A percentile compares a stretch with the other conserved stretches of the same genome.
Evolutionary conservation across 1,140 invertebrate species (phyloP).

Genomic region (Gonioctena quinquepunctata): DNA sequence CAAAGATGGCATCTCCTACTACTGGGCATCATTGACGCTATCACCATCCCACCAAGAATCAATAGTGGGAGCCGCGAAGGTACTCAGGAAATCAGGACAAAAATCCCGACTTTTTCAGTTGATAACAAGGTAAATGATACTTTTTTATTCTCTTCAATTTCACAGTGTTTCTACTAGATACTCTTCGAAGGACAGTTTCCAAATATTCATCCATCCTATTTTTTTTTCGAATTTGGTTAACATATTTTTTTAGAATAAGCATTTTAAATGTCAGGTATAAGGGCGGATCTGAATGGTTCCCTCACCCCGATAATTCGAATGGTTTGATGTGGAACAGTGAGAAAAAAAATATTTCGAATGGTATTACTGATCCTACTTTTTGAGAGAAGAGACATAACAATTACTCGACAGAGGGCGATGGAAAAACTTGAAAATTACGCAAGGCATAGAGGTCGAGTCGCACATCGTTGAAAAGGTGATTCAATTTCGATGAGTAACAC

Average conservation of each 20-base stretch:
- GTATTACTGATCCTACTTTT: no score
- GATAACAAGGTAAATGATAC: constrained; percentile 60
- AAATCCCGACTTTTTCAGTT: constrained; percentile 67
- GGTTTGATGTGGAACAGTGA: no score
- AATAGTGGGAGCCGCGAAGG: constrained; percentile 62
- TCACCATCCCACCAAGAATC: constrained; percentile 60
- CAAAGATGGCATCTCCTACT: constrained; percentile 60
- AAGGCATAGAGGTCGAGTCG: no score
- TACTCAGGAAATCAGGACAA: constrained; percentile 66
- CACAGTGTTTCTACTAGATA: background rate
- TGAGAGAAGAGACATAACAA: no score
- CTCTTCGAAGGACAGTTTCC: background rate
- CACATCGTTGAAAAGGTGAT: no score
- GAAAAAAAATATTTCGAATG: no score
- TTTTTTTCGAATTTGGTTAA: background rate
- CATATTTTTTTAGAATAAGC: background rate
- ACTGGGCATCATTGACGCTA: constrained; percentile 62
- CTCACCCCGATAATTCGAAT: no score
- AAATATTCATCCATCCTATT: background rate
- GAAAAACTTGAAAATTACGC: no score
- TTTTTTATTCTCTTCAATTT: background rate
- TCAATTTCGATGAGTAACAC: no score
- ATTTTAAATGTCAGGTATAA: no score
- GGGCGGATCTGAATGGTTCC: no score
- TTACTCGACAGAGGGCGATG: no score